phyloP scores from a whole-genome alignment of 2,113 vertebrate species.

The Macrotis lagotis region DNA sequence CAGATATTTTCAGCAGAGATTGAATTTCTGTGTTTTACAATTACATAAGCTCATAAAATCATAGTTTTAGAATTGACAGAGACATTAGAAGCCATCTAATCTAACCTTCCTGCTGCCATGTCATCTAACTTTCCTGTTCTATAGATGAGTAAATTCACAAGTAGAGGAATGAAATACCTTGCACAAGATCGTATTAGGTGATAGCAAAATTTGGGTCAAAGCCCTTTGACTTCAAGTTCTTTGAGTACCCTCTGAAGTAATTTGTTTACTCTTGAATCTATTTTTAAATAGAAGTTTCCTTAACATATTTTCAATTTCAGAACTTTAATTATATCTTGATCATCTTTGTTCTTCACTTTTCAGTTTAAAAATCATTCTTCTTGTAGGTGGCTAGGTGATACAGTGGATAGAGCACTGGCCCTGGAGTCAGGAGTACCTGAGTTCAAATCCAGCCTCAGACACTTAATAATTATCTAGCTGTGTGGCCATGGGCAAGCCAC shows the following conservation, averaged over 20 bases:
- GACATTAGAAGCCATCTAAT: neutral
- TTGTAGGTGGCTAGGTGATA: no score
- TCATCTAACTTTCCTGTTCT: neutral
- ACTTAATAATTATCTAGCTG: no score
- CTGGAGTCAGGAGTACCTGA: no score
- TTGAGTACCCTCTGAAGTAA: neutral
- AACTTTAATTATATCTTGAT: neutral
- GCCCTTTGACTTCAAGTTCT: neutral
- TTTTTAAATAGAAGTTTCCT: neutral
- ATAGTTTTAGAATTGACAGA: neutral
- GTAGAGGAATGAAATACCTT: neutral
- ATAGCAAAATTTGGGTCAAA: neutral
- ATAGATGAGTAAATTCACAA: neutral
- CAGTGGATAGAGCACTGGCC: no score
- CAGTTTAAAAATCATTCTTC: neutral
- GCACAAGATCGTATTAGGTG: neutral
- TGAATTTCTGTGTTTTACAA: neutral
- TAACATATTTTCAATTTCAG: neutral
- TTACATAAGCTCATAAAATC: neutral
- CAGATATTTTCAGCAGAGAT: conserved; percentile 1
- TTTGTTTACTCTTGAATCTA: neutral
- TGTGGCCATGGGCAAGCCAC: no score
- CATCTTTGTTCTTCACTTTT: neutral
- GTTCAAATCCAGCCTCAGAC: no score
- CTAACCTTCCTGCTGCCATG: neutral